Conservation (phyloP, 2,888 invertebrate species). For the Drosophila melanosoma region DNA sequence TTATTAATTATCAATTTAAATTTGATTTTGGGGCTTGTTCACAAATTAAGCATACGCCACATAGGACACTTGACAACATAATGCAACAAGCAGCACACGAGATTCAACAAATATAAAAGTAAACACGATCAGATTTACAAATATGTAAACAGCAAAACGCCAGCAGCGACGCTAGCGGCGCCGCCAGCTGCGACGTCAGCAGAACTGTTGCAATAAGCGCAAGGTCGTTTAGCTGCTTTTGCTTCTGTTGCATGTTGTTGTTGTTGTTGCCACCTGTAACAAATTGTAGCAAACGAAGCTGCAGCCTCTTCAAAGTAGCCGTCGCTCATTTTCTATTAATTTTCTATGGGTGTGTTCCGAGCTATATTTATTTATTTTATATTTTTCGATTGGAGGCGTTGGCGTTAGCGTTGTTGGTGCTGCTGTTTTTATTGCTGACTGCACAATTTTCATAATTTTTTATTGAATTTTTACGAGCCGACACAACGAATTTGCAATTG, state of each 20-base stretch:
- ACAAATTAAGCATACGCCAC: conserved; percentile 53
- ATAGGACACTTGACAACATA: conserved; percentile 39
- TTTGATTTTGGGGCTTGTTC: conserved; percentile 34
- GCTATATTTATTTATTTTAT: conserved; percentile 13
- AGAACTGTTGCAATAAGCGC: conserved; percentile 72
- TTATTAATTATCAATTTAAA: conserved; percentile 7
- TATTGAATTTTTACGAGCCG: conserved; percentile 69
- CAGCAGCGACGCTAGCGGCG: conserved; percentile 31
- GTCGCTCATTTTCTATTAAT: conserved; percentile 46
- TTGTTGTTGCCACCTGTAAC: conserved; percentile 64
- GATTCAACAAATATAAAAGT: conserved; percentile 24
- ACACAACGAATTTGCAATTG: conserved; percentile 59
- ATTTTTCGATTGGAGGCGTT: conserved; percentile 53
- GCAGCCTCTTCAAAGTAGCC: conserved; percentile 64
- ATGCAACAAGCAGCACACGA: conserved; percentile 7
- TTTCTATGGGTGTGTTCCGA: conserved; percentile 68
- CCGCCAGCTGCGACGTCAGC: conserved; percentile 28
- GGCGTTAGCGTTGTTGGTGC: conserved; percentile 29
- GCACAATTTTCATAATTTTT: conserved; percentile 74
- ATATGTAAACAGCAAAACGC: conserved; percentile 44
- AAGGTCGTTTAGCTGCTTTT: conserved; percentile 67
- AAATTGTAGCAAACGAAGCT: conserved; percentile 67
- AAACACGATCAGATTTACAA: conserved; percentile 39
- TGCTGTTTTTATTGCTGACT: conserved; percentile 41
- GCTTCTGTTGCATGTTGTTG: conserved; percentile 14